Percentiles rank a stretch among this genome's conserved stretches.
Conservation (phyloP, 2,888 invertebrate genomes). For the Sipha maydis region DNA sequence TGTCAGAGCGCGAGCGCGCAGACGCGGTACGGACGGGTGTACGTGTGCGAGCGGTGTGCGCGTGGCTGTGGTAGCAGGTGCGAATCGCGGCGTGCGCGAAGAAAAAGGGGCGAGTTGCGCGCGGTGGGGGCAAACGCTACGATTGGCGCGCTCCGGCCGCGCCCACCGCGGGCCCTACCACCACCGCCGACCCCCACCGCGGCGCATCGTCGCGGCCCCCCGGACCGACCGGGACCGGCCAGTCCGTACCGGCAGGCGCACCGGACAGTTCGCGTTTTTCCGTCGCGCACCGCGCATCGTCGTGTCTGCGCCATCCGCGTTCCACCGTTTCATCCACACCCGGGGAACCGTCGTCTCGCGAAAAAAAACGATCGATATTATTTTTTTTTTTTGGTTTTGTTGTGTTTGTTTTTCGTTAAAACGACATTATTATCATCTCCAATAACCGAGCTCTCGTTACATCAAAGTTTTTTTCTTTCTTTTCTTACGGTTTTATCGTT, state of each 20-base stretch:
- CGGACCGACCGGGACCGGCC: constrained; percentile 25
- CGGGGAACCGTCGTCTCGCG: neutral
- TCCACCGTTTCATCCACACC: no score
- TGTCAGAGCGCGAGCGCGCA: no score
- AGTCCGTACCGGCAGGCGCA: constrained; percentile 47
- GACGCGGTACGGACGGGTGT: neutral
- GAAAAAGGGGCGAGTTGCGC: constrained; percentile 42
- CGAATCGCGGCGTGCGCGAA: neutral
- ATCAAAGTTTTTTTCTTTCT: no score
- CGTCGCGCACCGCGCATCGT: constrained; percentile 8
- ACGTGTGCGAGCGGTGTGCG: no score
- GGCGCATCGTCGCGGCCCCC: neutral
- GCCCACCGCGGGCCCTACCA: constrained; percentile 9
- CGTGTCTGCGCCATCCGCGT: neutral
- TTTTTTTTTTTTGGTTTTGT: neutral
- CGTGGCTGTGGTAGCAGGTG: neutral
- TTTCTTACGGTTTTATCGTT: neutral
- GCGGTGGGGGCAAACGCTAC: constrained; percentile 6
- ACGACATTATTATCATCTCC: no score
- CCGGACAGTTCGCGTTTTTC: constrained; percentile 46
- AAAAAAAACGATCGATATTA: neutral
- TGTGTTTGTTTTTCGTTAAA: neutral
- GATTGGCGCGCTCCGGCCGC: constrained; percentile 32
- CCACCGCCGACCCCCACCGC: neutral
- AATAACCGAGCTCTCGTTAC: no score